Conservation (phyloP, 2,888 invertebrate species). For the Conus canariensis region DNA sequence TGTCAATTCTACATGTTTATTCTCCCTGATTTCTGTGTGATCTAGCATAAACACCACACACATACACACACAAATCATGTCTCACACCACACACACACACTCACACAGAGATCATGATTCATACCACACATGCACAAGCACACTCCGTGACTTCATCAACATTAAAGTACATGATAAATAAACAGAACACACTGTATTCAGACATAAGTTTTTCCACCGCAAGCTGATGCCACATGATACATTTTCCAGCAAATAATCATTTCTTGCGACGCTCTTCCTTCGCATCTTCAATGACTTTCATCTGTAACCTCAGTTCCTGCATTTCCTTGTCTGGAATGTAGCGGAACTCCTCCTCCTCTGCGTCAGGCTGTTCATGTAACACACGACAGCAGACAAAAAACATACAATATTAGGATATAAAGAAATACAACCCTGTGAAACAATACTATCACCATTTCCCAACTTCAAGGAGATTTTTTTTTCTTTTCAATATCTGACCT, state of each 20-base stretch:
- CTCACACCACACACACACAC: background rate
- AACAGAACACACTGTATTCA: background rate
- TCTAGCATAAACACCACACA: no score
- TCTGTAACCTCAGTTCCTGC: conserved; percentile 86
- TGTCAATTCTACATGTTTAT: no score
- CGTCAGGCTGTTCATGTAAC: conserved; percentile 80
- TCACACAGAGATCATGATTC: background rate
- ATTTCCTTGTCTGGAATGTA: conserved; percentile 93
- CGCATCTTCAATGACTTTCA: conserved; percentile 83
- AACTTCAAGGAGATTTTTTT: no score
- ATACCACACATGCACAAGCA: background rate
- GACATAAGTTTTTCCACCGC: background rate
- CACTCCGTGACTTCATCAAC: no score
- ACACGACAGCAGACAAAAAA: background rate
- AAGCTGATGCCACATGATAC: background rate
- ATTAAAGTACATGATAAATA: background rate
- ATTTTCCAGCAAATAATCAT: conserved; percentile 31
- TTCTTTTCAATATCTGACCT: no score
- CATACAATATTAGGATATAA: background rate
- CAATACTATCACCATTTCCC: no score
- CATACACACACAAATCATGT: background rate
- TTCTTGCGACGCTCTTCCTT: conserved; percentile 61
- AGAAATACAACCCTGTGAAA: no score
- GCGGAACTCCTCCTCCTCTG: conserved; percentile 86
- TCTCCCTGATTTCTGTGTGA: no score